Base-by-base conservation (phyloP, 2,888 invertebrate species). In the Lissonota sp. region DNA sequence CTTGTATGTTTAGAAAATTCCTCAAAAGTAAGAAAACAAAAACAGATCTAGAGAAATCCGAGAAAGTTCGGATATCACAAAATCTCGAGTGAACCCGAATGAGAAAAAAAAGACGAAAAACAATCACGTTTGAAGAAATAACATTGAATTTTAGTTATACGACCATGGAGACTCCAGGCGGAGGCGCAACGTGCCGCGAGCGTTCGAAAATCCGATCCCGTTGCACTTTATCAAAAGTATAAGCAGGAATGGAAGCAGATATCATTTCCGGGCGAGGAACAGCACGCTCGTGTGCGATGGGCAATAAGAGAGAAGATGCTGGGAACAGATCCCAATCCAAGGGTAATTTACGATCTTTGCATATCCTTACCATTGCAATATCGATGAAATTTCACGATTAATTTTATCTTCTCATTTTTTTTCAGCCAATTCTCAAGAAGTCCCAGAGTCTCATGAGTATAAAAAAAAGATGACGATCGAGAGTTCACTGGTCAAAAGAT, bases 151-250 rank as follows among this genome's bases (percentile, higher is more conserved):
- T 72, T 91, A 96, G 96, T 95, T 90, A 95, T 96, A 75, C 94
- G 94, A 89, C 94, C 95, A 7, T 93, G 94, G 86, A 93, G 92
- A 85, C 91, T 92, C 57, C 92, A 93, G 60, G 87, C 91, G 39
- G 93, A 92, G 69, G 93, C 80, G 6, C 88, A 88, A 14, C 89
- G 88, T 79, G 72, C 44, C 57, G 58, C 77, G 8, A 76, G 12
- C 12, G 73, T 79, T 49, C 87, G 93, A 84, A 95, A 94, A 91
- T 94, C 94, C 3, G 97, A 97, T 90, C 97, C 97, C 14, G 97
- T 97, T 0, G 93, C 95, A 14, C 92, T 97, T 14, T 97, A 97
- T 88, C 96, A 97, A 84, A 95, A 96, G 86, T 97, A 97, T 88
- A 95, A 95, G 85, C 93, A 94, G 44, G 93, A 95, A 86, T 97